Evolutionary conservation across 2,888 invertebrate species (phyloP), one percentile per base, ranked within the genome.

Genomic region (Heterodera filipjevi): DNA sequence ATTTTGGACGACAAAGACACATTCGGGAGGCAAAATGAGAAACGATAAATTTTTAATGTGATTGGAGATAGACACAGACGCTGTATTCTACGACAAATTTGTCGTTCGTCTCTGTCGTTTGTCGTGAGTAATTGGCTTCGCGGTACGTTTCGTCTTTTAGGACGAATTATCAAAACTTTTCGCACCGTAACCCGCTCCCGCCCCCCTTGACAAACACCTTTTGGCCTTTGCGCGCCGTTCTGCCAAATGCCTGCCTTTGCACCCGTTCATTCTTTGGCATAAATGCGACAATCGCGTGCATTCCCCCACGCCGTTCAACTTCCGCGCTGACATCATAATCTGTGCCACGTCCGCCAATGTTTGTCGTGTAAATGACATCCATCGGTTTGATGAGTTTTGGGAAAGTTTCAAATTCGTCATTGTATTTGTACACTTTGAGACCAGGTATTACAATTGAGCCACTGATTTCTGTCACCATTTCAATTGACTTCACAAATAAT

Each of bases 261-360:
- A 90, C 84, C 74, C 90, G 82, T 5, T 79, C 76, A 81, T 90
- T 90, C 8, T 81, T 84, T 3, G 90, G 90, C n/a, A 90, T 81
- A 81, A 87, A 90, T 0, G 90, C 85, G 12, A 90, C 79, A 76
- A 88, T 87, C 10, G 90, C 90, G 79, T 90, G 90, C 3, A 90
- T 81, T 10, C 90, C 90, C 16, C 89, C 90, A 5, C 80, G 78
- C 5, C 86, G 22, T 19, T 84, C 53, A 16, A 83, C 79, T 53
- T 53, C 53, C 22, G 53, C 2, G 19, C 53, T 53, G 53, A 22
- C 22, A 79, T 89, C 89, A 6, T 90, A 86, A 79, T 90, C 90
- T 1, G 90, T 90, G 12, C 90, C 90, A 32, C 90, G 81, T 22
- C 90, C 90, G 22, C 90, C 90, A 5, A 90, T 77, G 79, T 90